These are phyloP conservation scores for Lutjanus erythropterus DNA, from an alignment of 2,113 vertebrate species.

Conservation along the genomic window DNA sequence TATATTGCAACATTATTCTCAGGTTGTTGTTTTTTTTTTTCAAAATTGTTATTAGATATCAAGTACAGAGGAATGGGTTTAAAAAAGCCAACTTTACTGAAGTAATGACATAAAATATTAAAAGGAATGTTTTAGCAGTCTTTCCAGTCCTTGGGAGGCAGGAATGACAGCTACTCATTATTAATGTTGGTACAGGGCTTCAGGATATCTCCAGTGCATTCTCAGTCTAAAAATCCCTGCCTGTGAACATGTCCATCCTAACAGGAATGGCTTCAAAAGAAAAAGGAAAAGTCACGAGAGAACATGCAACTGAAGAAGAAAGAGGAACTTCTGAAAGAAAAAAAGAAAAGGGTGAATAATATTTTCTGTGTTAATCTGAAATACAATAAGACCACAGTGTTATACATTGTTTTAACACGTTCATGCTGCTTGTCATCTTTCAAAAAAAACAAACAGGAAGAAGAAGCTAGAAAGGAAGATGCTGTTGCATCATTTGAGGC, in stretches of 20 bases:
- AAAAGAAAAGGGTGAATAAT: constrained; percentile 86
- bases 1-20: neutral
- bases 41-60: neutral
- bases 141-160: neutral
- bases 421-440: neutral
- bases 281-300: constrained; percentile 85
- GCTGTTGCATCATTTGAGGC: constrained; percentile 90
- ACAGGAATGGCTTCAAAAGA: constrained; percentile 94
- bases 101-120: neutral
- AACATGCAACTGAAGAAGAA: constrained; percentile 85
- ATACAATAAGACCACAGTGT: neutral
- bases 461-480: constrained; percentile 87
- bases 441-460: constrained; percentile 69
- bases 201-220: neutral
- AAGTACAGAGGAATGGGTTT: neutral
- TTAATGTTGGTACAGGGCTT: neutral
- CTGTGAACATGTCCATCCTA: neutral
- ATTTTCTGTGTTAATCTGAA: neutral
- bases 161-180: neutral
- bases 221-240: neutral
- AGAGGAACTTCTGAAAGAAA: constrained; percentile 86
- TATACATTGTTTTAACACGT: neutral
- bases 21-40: neutral
- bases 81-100: neutral
- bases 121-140: neutral